Evolutionary conservation across 2,888 invertebrate genomes (phyloP).

Genomic region (Keiferia lycopersicella): DNA sequence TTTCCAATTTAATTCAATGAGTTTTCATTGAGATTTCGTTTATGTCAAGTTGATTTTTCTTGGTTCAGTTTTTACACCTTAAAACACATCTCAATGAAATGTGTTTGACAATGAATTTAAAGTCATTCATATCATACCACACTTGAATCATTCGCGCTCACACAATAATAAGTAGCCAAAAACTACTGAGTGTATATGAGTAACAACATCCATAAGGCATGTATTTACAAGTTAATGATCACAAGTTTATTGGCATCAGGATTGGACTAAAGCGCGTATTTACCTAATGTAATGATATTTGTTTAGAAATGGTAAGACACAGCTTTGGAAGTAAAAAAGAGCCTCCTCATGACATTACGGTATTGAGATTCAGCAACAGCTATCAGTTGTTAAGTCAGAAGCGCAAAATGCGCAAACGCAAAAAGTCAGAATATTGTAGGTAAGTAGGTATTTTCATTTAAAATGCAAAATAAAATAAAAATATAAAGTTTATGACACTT

Average conservation of each 20-base stretch:
- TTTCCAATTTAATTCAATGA: too few species aligned
- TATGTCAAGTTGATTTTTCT: too few species aligned
- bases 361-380: too few species aligned
- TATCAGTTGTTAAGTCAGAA: too few species aligned
- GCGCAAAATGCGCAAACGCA: too few species aligned
- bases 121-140: constrained; percentile 3
- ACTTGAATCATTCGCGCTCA: background rate
- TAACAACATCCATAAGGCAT: constrained; percentile 43
- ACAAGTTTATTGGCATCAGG: constrained; percentile 22
- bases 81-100: background rate
- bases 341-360: background rate
- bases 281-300: constrained; percentile 24
- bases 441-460: too few species aligned
- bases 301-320: constrained; percentile 21
- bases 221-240: constrained; percentile 29
- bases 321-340: background rate
- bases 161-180: background rate
- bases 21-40: too few species aligned
- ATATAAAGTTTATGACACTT: too few species aligned
- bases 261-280: constrained; percentile 22
- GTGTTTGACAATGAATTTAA: background rate
- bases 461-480: too few species aligned
- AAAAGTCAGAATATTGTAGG: too few species aligned
- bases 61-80: too few species aligned
- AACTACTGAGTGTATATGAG: constrained; percentile 15